Evolutionary conservation across 2,113 vertebrate genomes (phyloP).

Genomic region (Tachycineta bicolor): DNA sequence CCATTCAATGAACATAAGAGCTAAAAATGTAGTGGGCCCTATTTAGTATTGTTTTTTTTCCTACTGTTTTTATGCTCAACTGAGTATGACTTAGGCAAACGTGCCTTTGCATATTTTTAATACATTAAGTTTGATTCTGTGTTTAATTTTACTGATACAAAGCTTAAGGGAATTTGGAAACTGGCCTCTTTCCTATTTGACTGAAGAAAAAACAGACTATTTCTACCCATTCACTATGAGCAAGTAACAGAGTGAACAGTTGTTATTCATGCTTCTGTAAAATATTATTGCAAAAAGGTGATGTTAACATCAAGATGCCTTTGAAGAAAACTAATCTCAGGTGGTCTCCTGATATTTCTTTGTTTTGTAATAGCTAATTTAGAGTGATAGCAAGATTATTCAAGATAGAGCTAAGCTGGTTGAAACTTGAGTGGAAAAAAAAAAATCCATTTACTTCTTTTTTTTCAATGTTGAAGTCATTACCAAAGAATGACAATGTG

Average conservation of each 20-base stretch:
- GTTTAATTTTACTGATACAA: conserved; percentile 7
- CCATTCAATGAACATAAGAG: neutral
- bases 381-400: neutral
- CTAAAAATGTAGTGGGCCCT: neutral
- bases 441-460: neutral
- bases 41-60: neutral
- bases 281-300: neutral
- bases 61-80: neutral
- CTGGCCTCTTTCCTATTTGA: neutral
- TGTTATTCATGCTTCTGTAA: neutral
- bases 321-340: neutral
- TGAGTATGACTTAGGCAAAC: neutral
- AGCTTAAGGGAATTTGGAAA: conserved; percentile 6
- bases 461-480: neutral
- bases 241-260: neutral
- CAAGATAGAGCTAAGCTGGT: neutral
- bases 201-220: neutral
- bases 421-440: neutral
- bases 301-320: neutral
- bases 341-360: neutral
- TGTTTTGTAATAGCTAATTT: neutral
- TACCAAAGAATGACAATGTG: neutral
- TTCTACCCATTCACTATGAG: neutral
- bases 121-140: neutral
- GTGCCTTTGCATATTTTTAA: neutral